A percentile compares a stretch with the other conserved stretches of the same genome.
These are phyloP conservation scores for Gastracanthus pulcherrimus DNA, from an alignment of 2,888 invertebrate species.

Conservation along the genomic window DNA sequence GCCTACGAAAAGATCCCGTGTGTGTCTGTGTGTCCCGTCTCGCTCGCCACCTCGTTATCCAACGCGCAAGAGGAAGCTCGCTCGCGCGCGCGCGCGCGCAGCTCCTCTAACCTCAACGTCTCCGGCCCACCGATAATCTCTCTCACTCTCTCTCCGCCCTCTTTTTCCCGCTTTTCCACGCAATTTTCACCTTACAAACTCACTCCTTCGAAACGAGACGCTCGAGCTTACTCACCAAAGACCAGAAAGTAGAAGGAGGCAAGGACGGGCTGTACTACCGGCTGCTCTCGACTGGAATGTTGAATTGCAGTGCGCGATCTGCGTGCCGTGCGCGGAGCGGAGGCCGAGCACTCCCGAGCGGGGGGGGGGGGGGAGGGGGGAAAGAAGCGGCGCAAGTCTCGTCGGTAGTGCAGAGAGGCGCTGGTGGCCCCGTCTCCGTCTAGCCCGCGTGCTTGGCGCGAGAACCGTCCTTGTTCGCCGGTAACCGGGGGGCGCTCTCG, in stretches of 20 bases:
- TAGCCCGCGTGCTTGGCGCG: conserved; percentile 60
- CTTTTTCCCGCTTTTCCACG: no score
- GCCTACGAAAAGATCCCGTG: neutral
- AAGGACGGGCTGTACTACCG: conserved; percentile 78
- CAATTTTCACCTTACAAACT: no score
- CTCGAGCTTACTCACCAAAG: conserved; percentile 85
- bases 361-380: no score
- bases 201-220: no score
- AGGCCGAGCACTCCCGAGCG: no score
- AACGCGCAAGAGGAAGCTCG: conserved; percentile 21
- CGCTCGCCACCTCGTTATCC: conserved; percentile 31
- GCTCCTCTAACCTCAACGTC: conserved; percentile 29
- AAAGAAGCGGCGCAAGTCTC: neutral
- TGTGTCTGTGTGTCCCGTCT: neutral
- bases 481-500: no score
- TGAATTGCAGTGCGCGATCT: conserved; percentile 82
- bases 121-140: no score
- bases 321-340: conserved; percentile 51
- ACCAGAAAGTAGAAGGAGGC: conserved; percentile 69
- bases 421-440: conserved; percentile 10
- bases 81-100: neutral
- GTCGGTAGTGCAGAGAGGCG: no score
- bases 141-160: no score
- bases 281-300: conserved; percentile 82
- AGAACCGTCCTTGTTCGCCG: no score